Base-by-base conservation (phyloP, 1,140 invertebrate genomes). In the Eubasilissa regina region DNA sequence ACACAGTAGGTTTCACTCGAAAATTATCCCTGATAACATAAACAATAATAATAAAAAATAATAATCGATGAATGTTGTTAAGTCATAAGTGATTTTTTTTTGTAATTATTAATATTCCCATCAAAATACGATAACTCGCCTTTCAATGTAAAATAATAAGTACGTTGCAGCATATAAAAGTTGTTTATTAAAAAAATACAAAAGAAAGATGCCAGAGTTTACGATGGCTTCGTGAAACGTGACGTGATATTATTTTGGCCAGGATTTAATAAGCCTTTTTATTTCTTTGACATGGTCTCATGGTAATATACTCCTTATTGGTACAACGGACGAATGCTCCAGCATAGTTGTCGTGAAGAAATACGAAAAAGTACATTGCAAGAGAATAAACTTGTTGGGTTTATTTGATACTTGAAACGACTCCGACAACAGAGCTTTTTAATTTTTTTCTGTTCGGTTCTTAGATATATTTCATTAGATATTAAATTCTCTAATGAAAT, bases 201-300 rank as follows among this genome's bases (percentile, higher is more conserved):
- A 44, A n/a, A 21, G 21, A 35, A 76, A 76, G 68, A 80, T 53
- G 64, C 43, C 62, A 21, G 17, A 47, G 56, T 80, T 80, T 80
- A 80, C 79, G 79, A 80, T 76, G 60, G 60, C 43, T 51, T 55
- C 78, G 19, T 48, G 70, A 75, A 68, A 75, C 70, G 66, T 44
- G 68, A 66, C 51, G 58, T 53, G 47, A 60, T 62, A 64, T 74
- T 64, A 79, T 79, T 79, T 79, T 58, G 78, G 72, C 68, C 78
- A 60, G 79, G 64, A 62, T 64, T 80, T 80, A 80, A 80, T 80
- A 80, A 80, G 76, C 51, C 44, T 74, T 80, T 75, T 77, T 80
- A 77, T 80, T 73, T 77, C 66, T 64, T 80, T 77, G 60, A 45
- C 79, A 76, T 60, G 62, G 74, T 51, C 66, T 45, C 68, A 74